phyloP scores from a whole-genome alignment of 2,113 vertebrate species.

The Marmota monax region DNA sequence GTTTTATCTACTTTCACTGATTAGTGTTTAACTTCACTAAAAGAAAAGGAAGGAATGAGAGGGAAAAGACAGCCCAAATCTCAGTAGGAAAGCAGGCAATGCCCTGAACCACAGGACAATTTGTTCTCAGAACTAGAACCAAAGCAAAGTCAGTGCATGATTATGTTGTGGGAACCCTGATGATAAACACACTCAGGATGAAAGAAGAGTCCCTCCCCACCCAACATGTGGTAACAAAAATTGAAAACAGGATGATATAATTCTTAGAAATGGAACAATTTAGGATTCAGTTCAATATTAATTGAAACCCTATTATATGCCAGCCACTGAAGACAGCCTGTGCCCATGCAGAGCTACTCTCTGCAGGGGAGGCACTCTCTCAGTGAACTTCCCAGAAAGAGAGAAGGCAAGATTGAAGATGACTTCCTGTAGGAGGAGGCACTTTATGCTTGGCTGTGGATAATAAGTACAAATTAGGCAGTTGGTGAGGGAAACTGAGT shows the following conservation, averaged over 20 bases:
- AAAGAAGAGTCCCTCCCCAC: slow-evolving; percentile 25
- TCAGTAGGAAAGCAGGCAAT: slow-evolving; percentile 39
- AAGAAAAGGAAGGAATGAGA: not conserved
- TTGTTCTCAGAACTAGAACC: slow-evolving; percentile 78
- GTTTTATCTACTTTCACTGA: slow-evolving; percentile 23
- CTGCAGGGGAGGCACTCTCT: not conserved
- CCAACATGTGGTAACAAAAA: slow-evolving; percentile 70
- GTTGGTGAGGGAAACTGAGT: slow-evolving; percentile 18
- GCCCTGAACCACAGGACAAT: slow-evolving; percentile 77
- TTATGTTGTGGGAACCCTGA: slow-evolving; percentile 79
- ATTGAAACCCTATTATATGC: not conserved
- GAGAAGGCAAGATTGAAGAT: not conserved
- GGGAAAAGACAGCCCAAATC: slow-evolving; percentile 5
- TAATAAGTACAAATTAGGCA: slow-evolving; percentile 6
- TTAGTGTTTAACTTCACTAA: not conserved
- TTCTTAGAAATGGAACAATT: slow-evolving; percentile 55
- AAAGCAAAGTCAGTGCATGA: slow-evolving; percentile 72
- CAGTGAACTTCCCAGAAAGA: not conserved
- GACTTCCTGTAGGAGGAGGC: not conserved
- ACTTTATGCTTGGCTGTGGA: not conserved
- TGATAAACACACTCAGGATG: slow-evolving; percentile 76
- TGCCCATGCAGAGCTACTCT: not conserved
- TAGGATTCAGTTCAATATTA: slow-evolving; percentile 48
- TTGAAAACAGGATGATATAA: slow-evolving; percentile 80
- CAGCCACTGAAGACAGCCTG: slow-evolving; percentile 31